Base-by-base conservation (phyloP, 1,140 invertebrate genomes). In the Drosophila sproati region DNA sequence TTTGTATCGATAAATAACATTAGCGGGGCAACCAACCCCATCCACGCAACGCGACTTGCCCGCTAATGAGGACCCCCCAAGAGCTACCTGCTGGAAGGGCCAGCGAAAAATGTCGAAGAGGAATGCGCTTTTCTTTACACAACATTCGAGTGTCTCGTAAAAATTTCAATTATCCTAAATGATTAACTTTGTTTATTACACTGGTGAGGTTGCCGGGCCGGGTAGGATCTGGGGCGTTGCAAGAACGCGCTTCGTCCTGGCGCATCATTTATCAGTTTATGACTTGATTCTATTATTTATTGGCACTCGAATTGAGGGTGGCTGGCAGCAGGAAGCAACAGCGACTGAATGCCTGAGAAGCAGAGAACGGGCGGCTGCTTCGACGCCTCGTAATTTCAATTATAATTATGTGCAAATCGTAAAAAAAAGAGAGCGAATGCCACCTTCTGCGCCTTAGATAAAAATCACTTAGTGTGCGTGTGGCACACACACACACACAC, bases 141-240 rank as follows among this genome's bases (percentile, higher is more conserved):
- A 86, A 73, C 74, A 70, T 86, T 75, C 32, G 80, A 82, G 77
- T 82, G 79, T 88, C 76, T 88, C 88, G 83, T 91, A 91, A 91
- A 91, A 91, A 91, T 91, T 91, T 91, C 89, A 91, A 91, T 91
- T 91, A 91, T 91, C 88, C 81, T 91, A 89, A 91, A 91, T 91
- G 89, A 89, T 91, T 91, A 91, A 91, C 88, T 91, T 91, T 83
- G 81, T 91, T 91, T 85, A 91, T 85, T 91, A 85, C 73, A 64
- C 51, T 45, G 47, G 43, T 59, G 57, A 43, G 32, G 45, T 12
- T 28, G 48, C 28, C 6, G 12, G 39, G 43, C 4, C 35, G 28
- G 62, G 29, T 52, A 48, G 51, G 28, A 6, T 3, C 35, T 20
- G 62, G 28, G 48, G 43, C 39, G 4, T 6, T 28, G 20, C 10